Evolutionary conservation across 2,888 invertebrate species (phyloP).

Genomic region (Seira musarum): DNA sequence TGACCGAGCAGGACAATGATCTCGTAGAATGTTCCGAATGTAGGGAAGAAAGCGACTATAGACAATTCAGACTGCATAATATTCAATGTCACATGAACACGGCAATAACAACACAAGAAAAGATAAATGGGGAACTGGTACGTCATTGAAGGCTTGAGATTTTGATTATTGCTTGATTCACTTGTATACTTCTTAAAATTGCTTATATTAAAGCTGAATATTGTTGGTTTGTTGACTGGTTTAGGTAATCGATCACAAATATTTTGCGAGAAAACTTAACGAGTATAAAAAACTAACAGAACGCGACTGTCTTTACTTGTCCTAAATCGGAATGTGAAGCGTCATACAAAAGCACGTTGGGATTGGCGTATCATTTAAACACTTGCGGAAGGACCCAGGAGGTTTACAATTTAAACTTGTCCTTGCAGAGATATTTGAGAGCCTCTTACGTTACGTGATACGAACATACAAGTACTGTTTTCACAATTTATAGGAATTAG

Average conservation of each 20-base stretch:
- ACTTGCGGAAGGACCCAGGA: conserved; percentile 63
- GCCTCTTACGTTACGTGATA: too few species aligned
- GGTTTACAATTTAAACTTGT: conserved; percentile 32
- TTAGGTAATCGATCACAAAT: conserved; percentile 62
- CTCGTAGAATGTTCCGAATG: conserved; percentile 60
- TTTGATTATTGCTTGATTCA: too few species aligned
- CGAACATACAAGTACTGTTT: too few species aligned
- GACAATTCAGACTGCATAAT: conserved; percentile 66
- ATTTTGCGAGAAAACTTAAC: conserved; percentile 54
- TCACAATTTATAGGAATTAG: conserved; percentile 59
- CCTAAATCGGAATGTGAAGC: conserved; percentile 44
- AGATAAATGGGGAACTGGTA: conserved; percentile 29
- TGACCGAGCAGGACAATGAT: conserved; percentile 50
- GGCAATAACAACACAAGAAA: conserved; percentile 53
- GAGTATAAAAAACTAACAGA: conserved; percentile 63
- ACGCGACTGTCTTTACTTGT: conserved; percentile 56
- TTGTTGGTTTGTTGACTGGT: not conserved
- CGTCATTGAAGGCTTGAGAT: not conserved
- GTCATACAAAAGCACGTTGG: conserved; percentile 64
- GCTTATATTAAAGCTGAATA: too few species aligned
- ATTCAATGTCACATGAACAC: conserved; percentile 65
- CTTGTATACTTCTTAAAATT: too few species aligned
- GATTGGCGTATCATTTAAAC: conserved; percentile 66
- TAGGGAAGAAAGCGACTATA: conserved; percentile 29
- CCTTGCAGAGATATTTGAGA: not conserved